These are phyloP conservation scores for Crambe crambe DNA, from an alignment of 37 sponge, comb jelly and placozoan species.

Conservation along the genomic window DNA sequence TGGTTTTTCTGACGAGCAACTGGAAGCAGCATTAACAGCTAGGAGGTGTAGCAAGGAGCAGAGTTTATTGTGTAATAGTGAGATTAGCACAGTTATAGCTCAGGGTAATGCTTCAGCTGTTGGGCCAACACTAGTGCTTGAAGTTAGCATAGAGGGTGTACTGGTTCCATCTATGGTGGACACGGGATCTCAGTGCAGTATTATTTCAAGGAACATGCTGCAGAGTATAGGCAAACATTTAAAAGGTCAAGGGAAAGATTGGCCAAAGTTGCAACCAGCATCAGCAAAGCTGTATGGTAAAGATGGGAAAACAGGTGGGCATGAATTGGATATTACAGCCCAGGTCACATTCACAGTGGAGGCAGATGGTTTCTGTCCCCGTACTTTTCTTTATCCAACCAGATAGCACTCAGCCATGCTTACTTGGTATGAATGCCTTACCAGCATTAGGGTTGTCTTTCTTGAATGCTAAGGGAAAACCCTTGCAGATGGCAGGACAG, in stretches of 20 bases:
- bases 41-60: too few species aligned
- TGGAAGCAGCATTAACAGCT: too few species aligned
- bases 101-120: too few species aligned
- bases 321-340: conserved; percentile 2
- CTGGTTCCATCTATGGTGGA: background rate
- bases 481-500: too few species aligned
- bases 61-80: too few species aligned
- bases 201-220: background rate
- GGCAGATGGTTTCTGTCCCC: background rate
- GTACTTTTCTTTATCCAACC: conserved; percentile 8
- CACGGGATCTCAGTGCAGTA: background rate
- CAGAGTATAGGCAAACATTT: background rate
- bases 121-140: background rate
- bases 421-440: conserved; percentile 1
- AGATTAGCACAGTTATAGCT: too few species aligned
- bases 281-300: background rate
- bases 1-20: too few species aligned
- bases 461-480: background rate
- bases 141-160: background rate
- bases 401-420: background rate
- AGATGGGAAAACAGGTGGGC: background rate
- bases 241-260: background rate
- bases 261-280: background rate
- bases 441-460: background rate
- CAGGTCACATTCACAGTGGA: background rate